Base-by-base conservation (phyloP, 2,797 vertebrate genomes). In the Garrulus glandarius region DNA sequence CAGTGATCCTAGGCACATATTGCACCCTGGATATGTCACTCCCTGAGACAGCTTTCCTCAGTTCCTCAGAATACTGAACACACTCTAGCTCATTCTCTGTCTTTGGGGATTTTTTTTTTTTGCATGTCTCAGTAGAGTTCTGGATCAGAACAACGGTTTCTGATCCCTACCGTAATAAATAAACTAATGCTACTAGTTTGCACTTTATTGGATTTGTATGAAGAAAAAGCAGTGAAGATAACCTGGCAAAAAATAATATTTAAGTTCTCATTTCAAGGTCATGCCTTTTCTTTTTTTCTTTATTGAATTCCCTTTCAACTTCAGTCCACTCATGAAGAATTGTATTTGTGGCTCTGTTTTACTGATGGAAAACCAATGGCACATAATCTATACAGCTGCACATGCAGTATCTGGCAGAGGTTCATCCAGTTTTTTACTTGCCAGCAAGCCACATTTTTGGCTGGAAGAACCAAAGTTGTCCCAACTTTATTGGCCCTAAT, bases 311-410 rank as follows among this genome's bases (percentile, higher is more conserved):
- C 4, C 26, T 87, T 75, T 85, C 43, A 72, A 1, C 32, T 21
- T 75, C 17, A 75, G 8, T 27, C 43, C 39, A 61, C 60, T 14
- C 57, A 21, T 59, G 57, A 89, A 92, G 21, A n/a, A 27, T 17
- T 86, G 43, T 32, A 59, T 72, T 70, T 87, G 26, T 60, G 52
- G 39, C 10, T 60, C 30, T 1, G 2, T 57, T 92, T 85, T 76
- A 70, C 64, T 80, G 79, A 71, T 53, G 50, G 82, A 92, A 78
- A 8, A 81, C 15, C 49, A 88, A 29, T 56, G 61, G 72, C 84
- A 84, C n/a, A 37, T 29, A 86, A 41, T 41, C 59, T 63, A 67
- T 92, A 84, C 91, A 96, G 91, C 92, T 94, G 87, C 91, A 63
- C 34, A 60, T 78, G 43, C 26, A 91, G 36, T 32, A 49, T 55